phyloP scores from a whole-genome alignment of 1,140 invertebrate species.

The Atta colombica region DNA sequence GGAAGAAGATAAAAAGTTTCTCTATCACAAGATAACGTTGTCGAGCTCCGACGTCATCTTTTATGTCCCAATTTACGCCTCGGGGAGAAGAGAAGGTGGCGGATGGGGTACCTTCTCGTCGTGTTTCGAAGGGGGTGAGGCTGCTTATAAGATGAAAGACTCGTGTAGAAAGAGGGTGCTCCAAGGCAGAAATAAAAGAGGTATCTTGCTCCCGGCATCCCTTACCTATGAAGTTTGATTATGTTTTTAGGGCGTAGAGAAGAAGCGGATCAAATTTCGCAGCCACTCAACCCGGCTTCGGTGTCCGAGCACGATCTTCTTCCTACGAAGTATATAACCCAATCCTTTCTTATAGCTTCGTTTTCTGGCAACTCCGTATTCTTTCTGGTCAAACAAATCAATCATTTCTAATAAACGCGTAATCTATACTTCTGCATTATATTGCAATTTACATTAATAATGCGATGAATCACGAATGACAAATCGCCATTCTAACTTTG shows the following conservation, averaged over 20 bases:
- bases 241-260: slow-evolving; percentile 73
- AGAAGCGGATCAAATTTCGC: slow-evolving; percentile 73
- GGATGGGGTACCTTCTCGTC: slow-evolving; percentile 18
- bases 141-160: slow-evolving; percentile 75
- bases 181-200: slow-evolving; percentile 68
- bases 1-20: slow-evolving; percentile 73
- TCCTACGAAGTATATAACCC: slow-evolving; percentile 45
- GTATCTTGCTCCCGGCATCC: slow-evolving; percentile 46
- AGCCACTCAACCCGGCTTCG: slow-evolving; percentile 53
- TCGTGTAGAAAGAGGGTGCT: slow-evolving; percentile 66
- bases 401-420: background rate
- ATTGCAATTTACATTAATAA: background rate
- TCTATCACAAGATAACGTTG: slow-evolving; percentile 79
- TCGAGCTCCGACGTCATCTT: slow-evolving; percentile 78
- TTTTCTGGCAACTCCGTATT: slow-evolving; percentile 39
- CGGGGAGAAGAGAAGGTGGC: slow-evolving; percentile 43
- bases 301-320: slow-evolving; percentile 49
- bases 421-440: background rate
- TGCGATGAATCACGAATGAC: background rate
- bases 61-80: slow-evolving; percentile 80
- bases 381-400: slow-evolving; percentile 34
- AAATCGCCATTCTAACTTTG: background rate
- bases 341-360: slow-evolving; percentile 17
- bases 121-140: slow-evolving; percentile 31
- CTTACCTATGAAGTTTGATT: slow-evolving; percentile 77